Evolutionary conservation across 2,888 invertebrate genomes (phyloP).

Genomic region (Tholera decimalis): DNA sequence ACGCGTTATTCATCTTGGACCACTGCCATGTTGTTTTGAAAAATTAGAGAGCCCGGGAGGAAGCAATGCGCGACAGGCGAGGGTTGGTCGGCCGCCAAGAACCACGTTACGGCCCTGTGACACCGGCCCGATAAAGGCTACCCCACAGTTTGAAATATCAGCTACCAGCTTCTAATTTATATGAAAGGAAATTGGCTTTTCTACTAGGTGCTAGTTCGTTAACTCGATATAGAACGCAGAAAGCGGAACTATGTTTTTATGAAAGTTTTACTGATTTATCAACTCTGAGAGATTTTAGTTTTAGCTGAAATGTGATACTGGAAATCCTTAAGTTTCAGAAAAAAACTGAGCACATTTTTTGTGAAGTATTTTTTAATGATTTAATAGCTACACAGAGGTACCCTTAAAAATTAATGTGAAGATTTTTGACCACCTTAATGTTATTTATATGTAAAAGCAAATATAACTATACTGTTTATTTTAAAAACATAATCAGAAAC

Average conservation of each 20-base stretch:
- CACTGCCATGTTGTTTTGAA: slow-evolving; percentile 86
- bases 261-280: slow-evolving; percentile 33
- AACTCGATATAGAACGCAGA: slow-evolving; percentile 47
- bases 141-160: slow-evolving; percentile 66
- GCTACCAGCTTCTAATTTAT: slow-evolving; percentile 63
- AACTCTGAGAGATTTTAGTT: slow-evolving; percentile 22
- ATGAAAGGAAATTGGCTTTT: slow-evolving; percentile 66
- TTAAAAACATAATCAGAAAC: slow-evolving; percentile 19
- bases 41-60: slow-evolving; percentile 79
- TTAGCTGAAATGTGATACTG: neutral
- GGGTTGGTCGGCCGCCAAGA: slow-evolving; percentile 82
- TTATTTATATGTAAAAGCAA: slow-evolving; percentile 5
- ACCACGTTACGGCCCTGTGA: slow-evolving; percentile 71
- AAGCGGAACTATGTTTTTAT: slow-evolving; percentile 47
- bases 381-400: slow-evolving; percentile 5
- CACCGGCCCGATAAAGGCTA: slow-evolving; percentile 68
- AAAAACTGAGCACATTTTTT: neutral
- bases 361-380: neutral
- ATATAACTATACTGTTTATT: slow-evolving; percentile 1
- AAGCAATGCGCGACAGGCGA: slow-evolving; percentile 66
- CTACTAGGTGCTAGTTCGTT: slow-evolving; percentile 56
- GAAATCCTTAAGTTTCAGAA: neutral
- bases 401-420: slow-evolving; percentile 2
- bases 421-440: slow-evolving; percentile 10
- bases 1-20: slow-evolving; percentile 82